Evolutionary conservation across 2,888 invertebrate genomes (phyloP), one percentile per base, ranked within the genome.

Genomic region (Metopia argyrocephala): DNA sequence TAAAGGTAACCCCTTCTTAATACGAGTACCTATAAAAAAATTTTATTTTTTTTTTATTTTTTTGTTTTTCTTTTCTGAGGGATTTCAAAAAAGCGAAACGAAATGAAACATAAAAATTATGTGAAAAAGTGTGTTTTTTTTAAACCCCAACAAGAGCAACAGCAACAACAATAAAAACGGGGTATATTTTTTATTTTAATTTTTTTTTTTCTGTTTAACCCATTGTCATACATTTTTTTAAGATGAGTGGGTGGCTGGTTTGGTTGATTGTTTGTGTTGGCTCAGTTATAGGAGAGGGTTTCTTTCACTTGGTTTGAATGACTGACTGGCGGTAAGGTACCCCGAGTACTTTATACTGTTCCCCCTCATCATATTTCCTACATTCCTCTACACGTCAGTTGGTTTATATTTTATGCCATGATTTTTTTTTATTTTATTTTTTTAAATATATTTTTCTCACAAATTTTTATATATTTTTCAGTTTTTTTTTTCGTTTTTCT

Each of bases 1-100:
- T 73, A 76, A 76, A 80, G 52, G 68, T 73, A 80, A 76, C 76
- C 71, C 76, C 70, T 80, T 73, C 65, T 59, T n/a, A n/a, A n/a
- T n/a, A n/a, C n/a, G n/a, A n/a, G n/a, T n/a, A n/a, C n/a, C n/a
- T n/a, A n/a, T n/a, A n/a, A n/a, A n/a, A n/a, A n/a, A n/a, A n/a
- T n/a, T n/a, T n/a, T n/a, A n/a, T n/a, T n/a, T n/a, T n/a, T n/a
- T n/a, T n/a, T n/a, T 59, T 70, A 25, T 9, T 38, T n/a, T 56
- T 38, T 9, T 38, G 9, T 38, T 38, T 4, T 38, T 38, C 15
- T 31, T 38, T 38, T 38, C 3, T 4, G 38, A 38, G 15, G 38
- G 38, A 38, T 38, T 70, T 21, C 5, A 31, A 48, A 28, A 68
- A 28, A 45, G 9, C 52, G 31, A 15, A 50, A 2, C 5, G 6